These are phyloP conservation scores for Hepsetus odoe DNA, from an alignment of 2,113 vertebrate species.

Conservation along the genomic window DNA sequence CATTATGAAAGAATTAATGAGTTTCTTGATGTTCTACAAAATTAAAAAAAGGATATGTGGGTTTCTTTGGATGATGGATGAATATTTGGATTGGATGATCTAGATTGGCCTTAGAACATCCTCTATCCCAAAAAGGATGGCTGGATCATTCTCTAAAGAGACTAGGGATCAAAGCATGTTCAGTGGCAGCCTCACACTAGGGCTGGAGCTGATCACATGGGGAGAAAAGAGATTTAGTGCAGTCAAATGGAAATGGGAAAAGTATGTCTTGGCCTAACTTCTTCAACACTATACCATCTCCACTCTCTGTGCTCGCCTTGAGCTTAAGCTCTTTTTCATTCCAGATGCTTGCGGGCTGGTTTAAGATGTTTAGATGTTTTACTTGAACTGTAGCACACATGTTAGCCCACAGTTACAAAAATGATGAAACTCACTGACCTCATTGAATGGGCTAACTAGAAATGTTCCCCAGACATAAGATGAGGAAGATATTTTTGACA, in stretches of 20 bases:
- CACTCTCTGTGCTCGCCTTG: too few relatives aligned
- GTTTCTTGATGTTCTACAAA: background rate
- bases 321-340: too few relatives aligned
- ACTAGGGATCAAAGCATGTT: background rate
- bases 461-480: too few relatives aligned
- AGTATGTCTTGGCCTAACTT: background rate
- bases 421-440: background rate
- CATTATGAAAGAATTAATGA: background rate
- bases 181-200: background rate
- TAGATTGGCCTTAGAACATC: background rate
- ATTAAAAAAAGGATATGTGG: background rate
- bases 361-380: background rate
- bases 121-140: background rate
- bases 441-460: background rate
- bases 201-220: conserved; percentile 1
- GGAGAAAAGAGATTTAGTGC: background rate
- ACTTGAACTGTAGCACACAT: background rate
- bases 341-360: background rate
- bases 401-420: background rate
- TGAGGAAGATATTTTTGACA: too few relatives aligned
- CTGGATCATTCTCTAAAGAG: background rate
- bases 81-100: background rate
- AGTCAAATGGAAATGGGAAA: background rate
- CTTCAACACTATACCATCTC: background rate
- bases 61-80: background rate